A percentile compares a stretch with the other conserved stretches of the same genome.
Conservation (phyloP, 2,888 invertebrate species). For the Sepiola atlantica region DNA sequence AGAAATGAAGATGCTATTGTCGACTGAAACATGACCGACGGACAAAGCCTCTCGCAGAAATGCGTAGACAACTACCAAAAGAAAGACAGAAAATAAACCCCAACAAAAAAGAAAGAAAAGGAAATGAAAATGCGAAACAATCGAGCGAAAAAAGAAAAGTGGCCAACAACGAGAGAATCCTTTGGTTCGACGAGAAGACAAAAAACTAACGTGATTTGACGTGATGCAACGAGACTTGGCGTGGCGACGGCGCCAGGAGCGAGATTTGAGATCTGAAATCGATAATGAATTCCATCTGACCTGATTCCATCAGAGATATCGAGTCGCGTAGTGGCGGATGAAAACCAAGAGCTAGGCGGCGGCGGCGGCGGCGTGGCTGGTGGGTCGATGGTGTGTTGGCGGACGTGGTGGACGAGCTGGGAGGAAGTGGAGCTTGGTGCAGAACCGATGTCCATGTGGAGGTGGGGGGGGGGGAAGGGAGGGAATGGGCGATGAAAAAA, state of each 20-base stretch:
- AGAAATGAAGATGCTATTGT: too few relatives aligned
- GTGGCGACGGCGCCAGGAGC: background rate
- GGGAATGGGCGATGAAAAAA: too few relatives aligned
- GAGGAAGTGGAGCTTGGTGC: background rate
- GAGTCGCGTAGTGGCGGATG: background rate
- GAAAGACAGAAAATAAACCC: background rate
- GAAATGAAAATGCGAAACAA: background rate
- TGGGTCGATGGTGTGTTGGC: too few relatives aligned
- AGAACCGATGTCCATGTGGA: background rate
- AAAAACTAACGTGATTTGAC: constrained; percentile 6
- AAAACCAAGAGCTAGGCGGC: background rate
- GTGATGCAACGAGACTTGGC: constrained; percentile 32
- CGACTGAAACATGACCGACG: too few relatives aligned
- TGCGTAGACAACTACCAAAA: background rate
- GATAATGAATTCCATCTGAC: constrained; percentile 20
- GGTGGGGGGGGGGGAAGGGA: background rate
- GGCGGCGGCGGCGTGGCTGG: too few relatives aligned
- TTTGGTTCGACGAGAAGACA: constrained; percentile 5
- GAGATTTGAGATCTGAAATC: constrained; percentile 21
- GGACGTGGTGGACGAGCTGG: too few relatives aligned
- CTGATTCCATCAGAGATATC: background rate
- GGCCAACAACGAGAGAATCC: background rate
- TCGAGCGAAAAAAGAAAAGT: background rate
- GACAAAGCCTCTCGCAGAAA: too few relatives aligned
- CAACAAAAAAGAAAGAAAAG: background rate